These are phyloP conservation scores for Meganola albula DNA, from an alignment of 2,888 invertebrate species.

Conservation along the genomic window DNA sequence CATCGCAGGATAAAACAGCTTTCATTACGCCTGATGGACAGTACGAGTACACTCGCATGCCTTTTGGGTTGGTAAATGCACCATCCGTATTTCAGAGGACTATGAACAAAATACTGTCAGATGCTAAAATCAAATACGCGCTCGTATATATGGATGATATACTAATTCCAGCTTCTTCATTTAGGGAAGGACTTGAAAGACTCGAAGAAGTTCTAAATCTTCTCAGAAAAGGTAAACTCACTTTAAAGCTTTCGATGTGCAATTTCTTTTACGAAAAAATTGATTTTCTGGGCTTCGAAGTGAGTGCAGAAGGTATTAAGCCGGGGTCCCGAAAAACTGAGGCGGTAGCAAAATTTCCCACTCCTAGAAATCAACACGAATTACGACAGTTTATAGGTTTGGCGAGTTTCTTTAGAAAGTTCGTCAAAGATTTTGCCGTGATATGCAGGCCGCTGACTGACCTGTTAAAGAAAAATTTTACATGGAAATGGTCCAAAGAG, in stretches of 20 bases:
- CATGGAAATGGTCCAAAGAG: not conserved
- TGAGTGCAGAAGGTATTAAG: not conserved
- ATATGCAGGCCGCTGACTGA: not conserved
- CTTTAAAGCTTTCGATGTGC: slow-evolving; percentile 13
- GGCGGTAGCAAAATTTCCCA: not conserved
- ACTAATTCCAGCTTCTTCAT: slow-evolving; percentile 13
- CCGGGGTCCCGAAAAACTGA: not conserved
- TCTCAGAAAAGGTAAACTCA: slow-evolving; percentile 12
- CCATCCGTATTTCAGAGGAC: slow-evolving; percentile 25
- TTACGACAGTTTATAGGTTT: slow-evolving; percentile 6
- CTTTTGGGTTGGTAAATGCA: slow-evolving; percentile 27
- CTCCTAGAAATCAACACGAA: slow-evolving; percentile 5
- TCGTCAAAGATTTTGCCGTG: slow-evolving; percentile 5
- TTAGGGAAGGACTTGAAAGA: slow-evolving; percentile 16
- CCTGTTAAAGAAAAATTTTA: not conserved
- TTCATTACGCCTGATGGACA: slow-evolving; percentile 26
- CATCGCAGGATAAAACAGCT: slow-evolving; percentile 21
- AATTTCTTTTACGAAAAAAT: not conserved
- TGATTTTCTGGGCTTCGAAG: slow-evolving; percentile 4
- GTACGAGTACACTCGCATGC: slow-evolving; percentile 21
- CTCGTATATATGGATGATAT: slow-evolving; percentile 28
- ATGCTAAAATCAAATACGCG: slow-evolving; percentile 2
- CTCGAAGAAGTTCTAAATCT: slow-evolving; percentile 14
- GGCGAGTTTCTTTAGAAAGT: slow-evolving; percentile 7
- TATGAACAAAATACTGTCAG: slow-evolving; percentile 21